These are phyloP conservation scores for Augiades crinisus DNA, from an alignment of 2,888 invertebrate species.

Conservation along the genomic window DNA sequence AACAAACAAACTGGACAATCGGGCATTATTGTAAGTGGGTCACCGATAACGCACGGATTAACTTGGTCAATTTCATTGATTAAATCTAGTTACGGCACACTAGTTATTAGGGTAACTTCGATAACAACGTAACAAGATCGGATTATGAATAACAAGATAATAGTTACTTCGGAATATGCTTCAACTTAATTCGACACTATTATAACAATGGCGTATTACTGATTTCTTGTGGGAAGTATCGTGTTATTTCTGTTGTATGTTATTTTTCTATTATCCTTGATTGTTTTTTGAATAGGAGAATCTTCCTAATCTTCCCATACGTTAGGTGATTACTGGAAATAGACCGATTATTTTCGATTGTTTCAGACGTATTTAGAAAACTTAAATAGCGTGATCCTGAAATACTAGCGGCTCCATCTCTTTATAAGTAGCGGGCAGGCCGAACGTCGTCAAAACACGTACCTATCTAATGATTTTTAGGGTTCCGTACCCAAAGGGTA, in stretches of 20 bases:
- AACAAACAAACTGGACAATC: conserved; percentile 33
- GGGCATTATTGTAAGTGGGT: conserved; percentile 48
- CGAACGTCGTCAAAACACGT: no score
- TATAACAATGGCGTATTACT: neutral
- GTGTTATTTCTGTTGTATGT: neutral
- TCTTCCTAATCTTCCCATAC: no score
- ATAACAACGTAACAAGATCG: conserved; percentile 30
- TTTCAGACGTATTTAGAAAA: no score
- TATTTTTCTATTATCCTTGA: no score
- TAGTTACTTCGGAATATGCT: neutral
- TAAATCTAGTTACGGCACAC: conserved; percentile 37
- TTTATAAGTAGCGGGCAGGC: no score
- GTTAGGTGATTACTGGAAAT: no score
- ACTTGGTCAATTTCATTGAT: conserved; percentile 47
- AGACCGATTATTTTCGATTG: no score
- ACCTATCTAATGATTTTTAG: no score
- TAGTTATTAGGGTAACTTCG: conserved; percentile 31
- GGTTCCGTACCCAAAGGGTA: no score
- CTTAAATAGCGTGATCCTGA: no score
- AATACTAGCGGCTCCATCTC: no score
- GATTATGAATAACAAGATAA: conserved; percentile 18
- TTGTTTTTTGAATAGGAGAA: no score
- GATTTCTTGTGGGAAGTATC: neutral
- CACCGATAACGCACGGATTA: conserved; percentile 52
- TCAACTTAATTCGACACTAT: neutral